Conservation (phyloP, 92 coral and sea anemone species). For the Plumapathes pennacea region DNA sequence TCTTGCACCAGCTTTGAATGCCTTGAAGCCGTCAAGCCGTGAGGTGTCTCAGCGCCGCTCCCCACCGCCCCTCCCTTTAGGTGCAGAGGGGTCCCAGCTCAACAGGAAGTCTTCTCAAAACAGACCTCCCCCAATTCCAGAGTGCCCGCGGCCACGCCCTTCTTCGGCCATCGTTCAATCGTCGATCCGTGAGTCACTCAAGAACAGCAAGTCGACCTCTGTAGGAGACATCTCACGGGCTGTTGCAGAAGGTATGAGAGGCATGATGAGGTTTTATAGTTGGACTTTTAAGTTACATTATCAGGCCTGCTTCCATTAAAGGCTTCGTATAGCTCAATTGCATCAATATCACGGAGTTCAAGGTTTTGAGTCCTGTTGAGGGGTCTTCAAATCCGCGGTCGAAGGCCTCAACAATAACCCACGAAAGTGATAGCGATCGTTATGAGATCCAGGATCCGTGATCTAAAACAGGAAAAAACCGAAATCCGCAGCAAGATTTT, state of each 20-base stretch:
- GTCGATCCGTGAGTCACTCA: neutral
- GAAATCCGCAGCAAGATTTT: no score
- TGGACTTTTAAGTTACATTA: no score
- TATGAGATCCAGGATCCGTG: conserved; percentile 22
- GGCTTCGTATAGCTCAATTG: no score
- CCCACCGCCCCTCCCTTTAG: conserved; percentile 70
- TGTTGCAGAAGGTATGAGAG: no score
- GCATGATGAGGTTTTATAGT: no score
- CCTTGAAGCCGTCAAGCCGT: conserved; percentile 1
- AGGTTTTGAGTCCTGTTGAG: no score
- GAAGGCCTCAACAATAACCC: no score
- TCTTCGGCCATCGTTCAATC: conserved; percentile 6
- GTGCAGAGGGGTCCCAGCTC: no score
- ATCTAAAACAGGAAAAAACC: no score
- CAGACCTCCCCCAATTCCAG: conserved; percentile 21
- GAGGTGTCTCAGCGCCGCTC: conserved; percentile 4
- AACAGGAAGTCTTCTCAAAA: neutral
- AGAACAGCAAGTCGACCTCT: conserved; percentile 18
- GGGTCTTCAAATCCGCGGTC: no score
- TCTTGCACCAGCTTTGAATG: neutral
- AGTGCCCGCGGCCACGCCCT: conserved; percentile 31
- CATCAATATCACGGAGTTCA: no score
- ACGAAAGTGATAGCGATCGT: neutral
- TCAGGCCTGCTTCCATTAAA: no score
- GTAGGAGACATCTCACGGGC: conserved; percentile 1